Evolutionary conservation across 2,113 vertebrate genomes (phyloP), one percentile per base, ranked within the genome.

Genomic region (Eurystomus gularis): DNA sequence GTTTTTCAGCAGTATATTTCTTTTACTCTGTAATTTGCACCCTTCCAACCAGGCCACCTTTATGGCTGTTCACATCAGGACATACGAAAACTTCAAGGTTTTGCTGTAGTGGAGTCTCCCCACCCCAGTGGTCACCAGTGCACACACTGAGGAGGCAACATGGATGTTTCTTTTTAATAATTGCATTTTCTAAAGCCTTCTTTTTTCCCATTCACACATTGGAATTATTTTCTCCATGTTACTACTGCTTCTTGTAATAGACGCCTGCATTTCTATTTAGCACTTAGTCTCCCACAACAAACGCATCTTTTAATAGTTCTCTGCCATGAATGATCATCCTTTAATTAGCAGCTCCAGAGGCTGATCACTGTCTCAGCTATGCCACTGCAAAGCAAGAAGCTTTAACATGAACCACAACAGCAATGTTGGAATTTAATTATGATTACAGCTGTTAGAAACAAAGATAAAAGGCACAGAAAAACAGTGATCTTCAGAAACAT

Each of bases 331-430:
- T 65, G 21, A 76, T 91, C 19, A 23, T 51, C 83, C 23, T 76
- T 68, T 82, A 84, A 89, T 96, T 91, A 95, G 21, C n/a, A 82
- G 72, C 13, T 89, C 62, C 75, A 85, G 68, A 70, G 84, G 29
- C 21, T 62, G 40, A 92, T 54, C 60, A 16, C 40, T 51, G 39
- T 70, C 58, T 90, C 79, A 82, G 37, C 49, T 69, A 61, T 40
- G 40, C 68, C 51, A 62, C 39, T 82, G 62, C 65, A 91, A 91
- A 88, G 69, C 65, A 49, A 76, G 61, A 75, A 82, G 28, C 7
- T 93, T 80, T 66, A 82, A 17, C 29, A 31, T 21, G 73, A 91
- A 80, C 87, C 81, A 58, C 66, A 91, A 35, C 21, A 80, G 58
- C 46, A 91, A 21, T 66, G 28, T 6, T 88, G 40, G 44, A 72